phyloP scores from a whole-genome alignment of 2,888 invertebrate species.

The Cryptus viduatorius region DNA sequence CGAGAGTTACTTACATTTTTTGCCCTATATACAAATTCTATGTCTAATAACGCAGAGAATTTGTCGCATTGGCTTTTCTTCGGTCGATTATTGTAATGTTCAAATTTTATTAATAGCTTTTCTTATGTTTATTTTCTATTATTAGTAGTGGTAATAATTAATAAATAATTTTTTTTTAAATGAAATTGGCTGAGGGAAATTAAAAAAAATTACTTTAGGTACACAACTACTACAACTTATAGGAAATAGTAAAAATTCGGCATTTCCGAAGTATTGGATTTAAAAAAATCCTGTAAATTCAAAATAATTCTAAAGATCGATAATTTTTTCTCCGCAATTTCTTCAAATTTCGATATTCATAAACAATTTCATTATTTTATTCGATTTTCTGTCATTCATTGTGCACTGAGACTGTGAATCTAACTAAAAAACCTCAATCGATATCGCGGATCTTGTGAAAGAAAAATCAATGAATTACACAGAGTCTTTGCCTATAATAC shows the following conservation, averaged over 20 bases:
- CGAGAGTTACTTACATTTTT: constrained; percentile 4
- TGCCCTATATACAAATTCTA: background rate
- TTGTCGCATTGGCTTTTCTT: no score
- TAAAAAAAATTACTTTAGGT: no score
- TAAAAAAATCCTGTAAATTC: background rate
- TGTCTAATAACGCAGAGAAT: no score
- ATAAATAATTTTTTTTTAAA: no score
- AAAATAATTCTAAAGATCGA: background rate
- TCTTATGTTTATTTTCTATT: no score
- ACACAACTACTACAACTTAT: no score
- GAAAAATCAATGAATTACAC: background rate
- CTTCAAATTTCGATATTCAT: background rate
- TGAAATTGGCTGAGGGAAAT: no score
- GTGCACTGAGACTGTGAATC: background rate
- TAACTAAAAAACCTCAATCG: background rate
- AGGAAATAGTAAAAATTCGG: no score
- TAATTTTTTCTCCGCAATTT: background rate
- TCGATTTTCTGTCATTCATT: background rate
- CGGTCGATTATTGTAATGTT: no score
- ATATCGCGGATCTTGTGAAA: background rate
- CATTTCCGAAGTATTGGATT: no score
- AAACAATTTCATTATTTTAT: background rate
- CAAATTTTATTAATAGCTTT: no score
- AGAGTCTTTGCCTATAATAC: background rate
- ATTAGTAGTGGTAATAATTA: no score